Evolutionary conservation across 2,113 vertebrate species (phyloP).

Genomic region (Mesitornis unicolor): DNA sequence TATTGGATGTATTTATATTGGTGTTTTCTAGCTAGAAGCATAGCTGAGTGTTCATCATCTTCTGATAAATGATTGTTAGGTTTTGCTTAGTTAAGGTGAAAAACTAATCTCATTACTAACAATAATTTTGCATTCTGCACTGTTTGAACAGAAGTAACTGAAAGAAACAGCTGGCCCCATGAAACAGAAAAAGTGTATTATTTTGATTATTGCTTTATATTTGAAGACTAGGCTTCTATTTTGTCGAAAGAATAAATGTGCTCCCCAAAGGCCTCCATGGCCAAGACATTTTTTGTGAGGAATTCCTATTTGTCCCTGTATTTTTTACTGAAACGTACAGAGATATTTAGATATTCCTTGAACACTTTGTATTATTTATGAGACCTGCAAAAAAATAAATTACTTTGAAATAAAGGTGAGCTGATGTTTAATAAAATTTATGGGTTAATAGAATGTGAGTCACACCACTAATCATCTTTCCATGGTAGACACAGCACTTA

Average conservation of each 20-base stretch:
- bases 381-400: not conserved
- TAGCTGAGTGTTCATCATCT: not conserved
- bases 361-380: not conserved
- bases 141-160: not conserved
- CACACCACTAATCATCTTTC: not conserved
- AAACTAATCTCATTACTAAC: not conserved
- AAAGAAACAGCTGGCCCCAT: not conserved
- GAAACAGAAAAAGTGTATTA: not conserved
- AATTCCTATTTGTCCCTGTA: not conserved
- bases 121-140: not conserved
- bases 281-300: fast-evolving
- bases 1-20: not conserved
- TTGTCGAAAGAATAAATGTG: not conserved
- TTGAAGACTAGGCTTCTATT: not conserved
- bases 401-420: not conserved
- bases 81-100: not conserved
- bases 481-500: not conserved
- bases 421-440: not conserved
- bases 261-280: fast-evolving
- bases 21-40: not conserved
- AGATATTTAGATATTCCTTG: not conserved
- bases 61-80: not conserved
- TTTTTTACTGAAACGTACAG: not conserved
- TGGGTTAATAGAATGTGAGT: not conserved
- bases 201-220: not conserved